Conservation (phyloP, 2,113 vertebrate species). For the Gavia stellata region DNA sequence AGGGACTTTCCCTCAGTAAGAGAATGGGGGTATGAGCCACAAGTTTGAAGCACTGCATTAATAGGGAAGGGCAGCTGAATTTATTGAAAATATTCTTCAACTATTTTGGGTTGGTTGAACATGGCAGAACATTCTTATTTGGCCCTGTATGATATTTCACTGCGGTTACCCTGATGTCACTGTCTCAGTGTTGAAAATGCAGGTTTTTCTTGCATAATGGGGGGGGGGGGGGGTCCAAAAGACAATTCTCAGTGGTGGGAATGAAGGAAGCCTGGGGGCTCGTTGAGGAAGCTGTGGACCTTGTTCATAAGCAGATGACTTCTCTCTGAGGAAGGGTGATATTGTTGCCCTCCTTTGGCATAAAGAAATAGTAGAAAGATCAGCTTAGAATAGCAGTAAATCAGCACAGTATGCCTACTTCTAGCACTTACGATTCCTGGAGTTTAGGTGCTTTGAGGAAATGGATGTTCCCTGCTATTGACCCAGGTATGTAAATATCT, state of each 20-base stretch:
- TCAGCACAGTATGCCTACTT: background rate
- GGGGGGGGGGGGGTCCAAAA: background rate
- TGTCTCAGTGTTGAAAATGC: background rate
- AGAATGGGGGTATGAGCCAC: background rate
- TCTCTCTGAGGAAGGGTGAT: background rate
- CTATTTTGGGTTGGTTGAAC: background rate
- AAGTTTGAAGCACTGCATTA: background rate
- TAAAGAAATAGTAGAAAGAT: background rate
- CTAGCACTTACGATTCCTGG: fast-evolving
- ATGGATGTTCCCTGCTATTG: background rate
- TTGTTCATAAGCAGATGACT: background rate
- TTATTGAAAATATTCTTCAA: background rate
- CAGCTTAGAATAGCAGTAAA: background rate
- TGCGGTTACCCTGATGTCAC: background rate
- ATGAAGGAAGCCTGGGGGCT: background rate
- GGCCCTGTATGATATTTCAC: background rate
- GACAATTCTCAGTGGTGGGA: background rate
- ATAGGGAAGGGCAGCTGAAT: background rate
- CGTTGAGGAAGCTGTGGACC: background rate
- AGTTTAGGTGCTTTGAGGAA: background rate
- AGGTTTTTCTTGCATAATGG: background rate
- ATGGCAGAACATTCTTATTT: background rate
- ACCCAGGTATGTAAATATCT: background rate
- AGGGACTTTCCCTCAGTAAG: background rate
- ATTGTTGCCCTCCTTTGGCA: background rate